A percentile compares a stretch with the other conserved stretches of the same genome.
phyloP scores from a whole-genome alignment of 2,888 invertebrate genomes.

The Colletes collaris region DNA sequence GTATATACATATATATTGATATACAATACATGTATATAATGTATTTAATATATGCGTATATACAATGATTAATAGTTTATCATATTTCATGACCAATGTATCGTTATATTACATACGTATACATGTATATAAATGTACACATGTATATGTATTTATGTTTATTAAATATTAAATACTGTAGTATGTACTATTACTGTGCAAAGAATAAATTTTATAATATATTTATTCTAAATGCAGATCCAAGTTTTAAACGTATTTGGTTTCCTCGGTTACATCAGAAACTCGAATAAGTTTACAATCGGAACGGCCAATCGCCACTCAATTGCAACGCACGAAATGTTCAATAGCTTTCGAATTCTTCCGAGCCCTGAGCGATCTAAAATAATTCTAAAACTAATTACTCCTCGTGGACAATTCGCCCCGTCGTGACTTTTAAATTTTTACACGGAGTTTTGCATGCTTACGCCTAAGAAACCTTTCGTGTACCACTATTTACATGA shows the following conservation, averaged over 20 bases:
- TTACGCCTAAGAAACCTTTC: slow-evolving; percentile 44
- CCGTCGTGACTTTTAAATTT: slow-evolving; percentile 34
- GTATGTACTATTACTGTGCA: slow-evolving; percentile 69
- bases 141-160: slow-evolving; percentile 54
- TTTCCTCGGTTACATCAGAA: slow-evolving; percentile 42
- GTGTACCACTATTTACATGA: slow-evolving; percentile 69
- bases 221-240: slow-evolving; percentile 67
- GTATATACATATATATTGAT: slow-evolving; percentile 65
- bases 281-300: slow-evolving; percentile 37
- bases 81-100: slow-evolving; percentile 54
- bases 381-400: slow-evolving; percentile 52
- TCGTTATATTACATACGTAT: slow-evolving; percentile 51
- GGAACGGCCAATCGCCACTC: slow-evolving; percentile 6
- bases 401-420: slow-evolving; percentile 44
- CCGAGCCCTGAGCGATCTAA: slow-evolving; percentile 74
- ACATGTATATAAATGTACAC: slow-evolving; percentile 34
- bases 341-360: slow-evolving; percentile 53
- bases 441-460: slow-evolving; percentile 31
- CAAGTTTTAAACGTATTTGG: slow-evolving; percentile 43
- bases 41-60: slow-evolving; percentile 58
- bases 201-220: slow-evolving; percentile 77
- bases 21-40: slow-evolving; percentile 62
- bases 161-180: slow-evolving; percentile 72
- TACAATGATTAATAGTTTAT: slow-evolving; percentile 58
- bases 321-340: slow-evolving; percentile 27